Evolutionary conservation across 2,797 vertebrate genomes (phyloP), one percentile per base, ranked within the genome.

Genomic region (Pyrocephalus nanus): DNA sequence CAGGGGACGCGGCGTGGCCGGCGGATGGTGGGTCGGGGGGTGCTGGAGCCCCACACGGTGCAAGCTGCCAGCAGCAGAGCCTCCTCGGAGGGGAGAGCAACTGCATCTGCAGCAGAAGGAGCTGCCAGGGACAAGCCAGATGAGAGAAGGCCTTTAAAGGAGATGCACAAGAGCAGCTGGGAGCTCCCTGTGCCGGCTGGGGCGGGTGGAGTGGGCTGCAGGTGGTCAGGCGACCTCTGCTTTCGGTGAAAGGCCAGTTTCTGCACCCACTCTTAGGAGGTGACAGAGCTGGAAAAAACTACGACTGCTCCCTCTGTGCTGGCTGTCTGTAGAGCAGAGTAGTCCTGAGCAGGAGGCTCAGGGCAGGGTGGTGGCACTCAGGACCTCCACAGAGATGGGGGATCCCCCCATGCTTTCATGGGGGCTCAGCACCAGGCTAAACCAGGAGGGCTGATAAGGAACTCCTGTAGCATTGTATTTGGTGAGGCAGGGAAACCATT

Each of bases 111-210:
- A 8, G 94, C 90, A 14, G 74, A 9, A 57, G 29, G 60, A 78
- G 91, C 83, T 71, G 94, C 92, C 92, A 81, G 90, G 57, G 86
- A 22, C 76, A 38, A 12, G 92, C 93, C 89, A 7, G 45, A 54
- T 1, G 64, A 6, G 14, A 94, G 45, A 75, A 94, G 92, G 78
- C 93, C 96, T 96, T 96, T 96, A 96, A 96, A 96, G 96, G 95
- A 94, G 74, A 95, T 96, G 89, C 67, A 15, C 0, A 25, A 80
- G 94, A 73, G 67, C 6, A 3, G 48, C 87, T 8, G 73, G 80
- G 94, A 96, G 92, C 89, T 93, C 88, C 84, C 92, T 4, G 70
- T 16, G 25, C 5, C 1, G 40, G 69, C 93, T 3, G 8, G 93
- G 77, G 90, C 18, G 71, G 86, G 93, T 79, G 15, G 50, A 74